phyloP scores from a whole-genome alignment of 2,888 invertebrate species.

The Epirrhoe alternata region DNA sequence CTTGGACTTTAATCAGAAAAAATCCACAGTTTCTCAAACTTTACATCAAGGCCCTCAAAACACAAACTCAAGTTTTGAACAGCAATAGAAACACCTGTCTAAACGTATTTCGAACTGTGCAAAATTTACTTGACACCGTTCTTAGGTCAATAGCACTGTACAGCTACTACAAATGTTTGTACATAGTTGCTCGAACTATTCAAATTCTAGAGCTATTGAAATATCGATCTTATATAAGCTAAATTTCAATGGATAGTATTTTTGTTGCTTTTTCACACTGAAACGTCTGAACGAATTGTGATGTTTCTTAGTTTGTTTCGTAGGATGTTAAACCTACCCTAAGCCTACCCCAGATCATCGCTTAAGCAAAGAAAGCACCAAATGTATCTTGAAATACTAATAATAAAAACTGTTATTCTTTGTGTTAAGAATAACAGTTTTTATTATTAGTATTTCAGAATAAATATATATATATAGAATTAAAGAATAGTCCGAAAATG shows the following conservation, averaged over 20 bases:
- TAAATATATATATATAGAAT: too few relatives aligned
- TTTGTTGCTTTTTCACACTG: too few relatives aligned
- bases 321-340: too few relatives aligned
- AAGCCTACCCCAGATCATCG: too few relatives aligned
- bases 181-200: neutral
- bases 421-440: too few relatives aligned
- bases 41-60: constrained; percentile 14
- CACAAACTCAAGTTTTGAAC: constrained; percentile 18
- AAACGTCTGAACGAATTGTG: too few relatives aligned
- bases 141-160: constrained; percentile 3
- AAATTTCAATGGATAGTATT: neutral
- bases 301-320: too few relatives aligned
- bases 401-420: too few relatives aligned
- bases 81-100: constrained; percentile 38
- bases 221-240: neutral
- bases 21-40: constrained; percentile 20
- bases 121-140: constrained; percentile 34
- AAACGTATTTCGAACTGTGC: constrained; percentile 28
- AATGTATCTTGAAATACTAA: too few relatives aligned
- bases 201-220: neutral
- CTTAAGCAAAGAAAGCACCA: too few relatives aligned
- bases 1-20: neutral
- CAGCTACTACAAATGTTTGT: constrained; percentile 1
- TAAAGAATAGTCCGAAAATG: too few relatives aligned
- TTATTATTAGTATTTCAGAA: too few relatives aligned